Base-by-base conservation (phyloP, 2,797 vertebrate species). In the Myotis findleyi region DNA sequence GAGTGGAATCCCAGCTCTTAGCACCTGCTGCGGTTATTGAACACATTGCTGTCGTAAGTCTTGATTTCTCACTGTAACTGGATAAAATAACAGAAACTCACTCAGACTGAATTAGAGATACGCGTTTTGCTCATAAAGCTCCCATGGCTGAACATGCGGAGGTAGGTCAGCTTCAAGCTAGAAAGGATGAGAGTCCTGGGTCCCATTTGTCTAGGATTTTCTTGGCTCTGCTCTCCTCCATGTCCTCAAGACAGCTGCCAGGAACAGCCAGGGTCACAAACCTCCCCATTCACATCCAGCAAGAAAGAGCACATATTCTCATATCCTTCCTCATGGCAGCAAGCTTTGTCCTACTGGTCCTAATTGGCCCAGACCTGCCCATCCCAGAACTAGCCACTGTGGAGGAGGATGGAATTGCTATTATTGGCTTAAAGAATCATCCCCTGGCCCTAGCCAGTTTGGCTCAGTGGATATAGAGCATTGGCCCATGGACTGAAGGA, bases 61-160 rank as follows among this genome's bases (percentile, higher is more conserved):
- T 96, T 86, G 21, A 23, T 91, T 93, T 93, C 59, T 94, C 21
- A 13, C 64, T 75, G 21, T 57, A 30, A 64, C 7, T 79, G 51
- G 59, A 55, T 20, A 30, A 91, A 89, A 62, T 62, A 69, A 75
- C 30, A 82, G 82, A 72, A 87, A 76, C 33, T 41, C 68, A 59
- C 33, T 69, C 69, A 72, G 27, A 71, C 57, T 55, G 79, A 64
- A 3, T 33, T 76, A 77, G 66, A 90, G 66, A 33, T 76, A n/a
- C 6, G 41, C n/a, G 27, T 72, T 85, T 83, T 51, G 30, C n/a
- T 96, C 47, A 0, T n/a, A 76, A 69, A 44, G 44, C 30, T 66
- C 20, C 0, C 33, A 25, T 51, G 51, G 71, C 47, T 17, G 33
- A 9, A 84, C 49, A 55, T 89, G 7, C 20, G 36, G 55, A 82